phyloP scores from a whole-genome alignment of 1,140 invertebrate genomes.

The Ceratosolen solmsi region DNA sequence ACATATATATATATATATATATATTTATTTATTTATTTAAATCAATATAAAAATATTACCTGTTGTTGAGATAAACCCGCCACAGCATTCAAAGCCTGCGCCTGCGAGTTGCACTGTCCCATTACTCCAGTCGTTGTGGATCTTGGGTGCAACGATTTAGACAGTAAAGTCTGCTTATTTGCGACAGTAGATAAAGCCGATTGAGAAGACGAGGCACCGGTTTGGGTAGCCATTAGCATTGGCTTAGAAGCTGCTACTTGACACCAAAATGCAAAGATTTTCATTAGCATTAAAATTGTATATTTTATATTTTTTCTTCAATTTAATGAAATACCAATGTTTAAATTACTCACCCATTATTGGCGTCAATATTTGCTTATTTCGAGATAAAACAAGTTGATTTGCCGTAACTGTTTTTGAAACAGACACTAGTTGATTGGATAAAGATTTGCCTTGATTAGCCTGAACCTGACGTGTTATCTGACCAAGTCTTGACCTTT shows the following conservation, averaged over 20 bases:
- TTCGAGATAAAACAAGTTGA: conserved; percentile 74
- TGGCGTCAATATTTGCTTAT: conserved; percentile 77
- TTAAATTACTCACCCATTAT: conserved; percentile 74
- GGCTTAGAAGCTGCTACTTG: conserved; percentile 68
- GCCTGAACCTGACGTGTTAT: conserved; percentile 72
- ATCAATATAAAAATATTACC: conserved; percentile 57
- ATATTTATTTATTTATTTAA: no score
- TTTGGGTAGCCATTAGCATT: conserved; percentile 70
- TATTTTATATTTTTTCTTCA: no score
- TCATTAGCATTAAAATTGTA: no score
- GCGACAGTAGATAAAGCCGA: conserved; percentile 63
- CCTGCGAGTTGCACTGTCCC: conserved; percentile 68
- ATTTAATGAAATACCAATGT: conserved; percentile 15
- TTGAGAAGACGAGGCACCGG: conserved; percentile 66
- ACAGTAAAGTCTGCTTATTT: conserved; percentile 71
- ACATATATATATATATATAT: no score
- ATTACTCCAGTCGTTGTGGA: conserved; percentile 64
- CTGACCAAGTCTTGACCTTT: conserved; percentile 75
- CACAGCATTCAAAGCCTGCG: conserved; percentile 65
- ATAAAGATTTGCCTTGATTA: conserved; percentile 72
- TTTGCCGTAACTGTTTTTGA: conserved; percentile 73
- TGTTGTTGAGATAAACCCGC: conserved; percentile 70
- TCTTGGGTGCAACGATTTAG: conserved; percentile 70
- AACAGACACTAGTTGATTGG: conserved; percentile 69
- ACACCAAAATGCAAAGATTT: conserved; percentile 29